Evolutionary conservation across 2,888 invertebrate genomes (phyloP), one percentile per base, ranked within the genome.

Genomic region (Baronia brevicornis): DNA sequence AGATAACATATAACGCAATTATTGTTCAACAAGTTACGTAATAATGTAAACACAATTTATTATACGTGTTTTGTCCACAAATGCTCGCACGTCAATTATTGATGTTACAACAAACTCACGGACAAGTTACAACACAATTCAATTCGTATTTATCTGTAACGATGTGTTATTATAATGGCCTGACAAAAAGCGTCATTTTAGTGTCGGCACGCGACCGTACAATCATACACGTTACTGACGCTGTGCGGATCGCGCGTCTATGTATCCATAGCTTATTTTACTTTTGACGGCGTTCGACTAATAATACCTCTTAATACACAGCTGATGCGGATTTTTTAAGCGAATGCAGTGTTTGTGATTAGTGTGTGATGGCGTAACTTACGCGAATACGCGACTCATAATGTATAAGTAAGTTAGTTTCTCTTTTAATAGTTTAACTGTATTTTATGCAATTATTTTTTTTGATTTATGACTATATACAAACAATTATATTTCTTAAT

Each of bases 131-230:
- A 11, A 8, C 12, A 17, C 18, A 10, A 18, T 24, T 10, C 9
- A 24, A 17, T 12, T 9, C 13, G 13, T 8, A 24, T 18, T 21
- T n/a, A 19, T 12, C 6, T 12, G 12, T 23, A 10, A 9, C 22
- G 15, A 30, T 23, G 26, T 33, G 31, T 36, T 17, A 35, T 19
- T 29, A 25, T 23, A 15, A 20, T 34, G 23, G 28, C 15, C 11
- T 19, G 3, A 11, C 12, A 18, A 15, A 28, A 26, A 37, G 46
- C 50, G 42, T 32, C 50, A 51, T 53, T 49, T 50, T 54, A 54
- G 40, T 31, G 35, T 29, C 33, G 42, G 47, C 50, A 43, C 53
- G 49, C 47, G 48, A 40, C 33, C 32, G 39, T 40, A 28, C 35
- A 36, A 32, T 20, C 31, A 29, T 35, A 39, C 32, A 39, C 39